A percentile compares a stretch with the other conserved stretches of the same genome.
Evolutionary conservation across 1,140 invertebrate genomes (phyloP).

Genomic region (Tetragonula clypearis): DNA sequence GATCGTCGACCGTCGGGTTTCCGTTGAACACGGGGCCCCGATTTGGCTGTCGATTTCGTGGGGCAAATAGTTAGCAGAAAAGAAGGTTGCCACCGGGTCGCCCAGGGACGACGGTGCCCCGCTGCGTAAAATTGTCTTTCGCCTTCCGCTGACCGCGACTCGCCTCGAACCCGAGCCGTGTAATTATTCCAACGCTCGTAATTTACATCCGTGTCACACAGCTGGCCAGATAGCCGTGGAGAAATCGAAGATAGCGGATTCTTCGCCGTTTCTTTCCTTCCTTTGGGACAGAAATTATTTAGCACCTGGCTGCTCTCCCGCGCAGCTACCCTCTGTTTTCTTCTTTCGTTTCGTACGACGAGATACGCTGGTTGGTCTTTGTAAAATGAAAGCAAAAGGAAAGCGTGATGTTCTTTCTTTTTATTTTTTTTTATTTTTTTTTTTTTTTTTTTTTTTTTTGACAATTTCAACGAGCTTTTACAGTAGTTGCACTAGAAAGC

Average conservation of each 20-base stretch:
- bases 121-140: conserved; percentile 82
- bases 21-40: conserved; percentile 43
- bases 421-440: no score
- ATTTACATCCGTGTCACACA: conserved; percentile 72
- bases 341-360: neutral
- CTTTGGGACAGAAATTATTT: conserved; percentile 59
- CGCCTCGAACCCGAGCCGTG: conserved; percentile 73
- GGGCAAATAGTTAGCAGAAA: conserved; percentile 73
- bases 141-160: conserved; percentile 77
- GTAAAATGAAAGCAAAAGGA: neutral
- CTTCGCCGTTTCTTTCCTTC: conserved; percentile 47
- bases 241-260: conserved; percentile 64
- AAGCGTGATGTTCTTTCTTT: neutral
- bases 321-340: neutral
- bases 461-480: neutral
- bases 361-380: neutral
- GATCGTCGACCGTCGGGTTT: conserved; percentile 68
- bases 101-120: conserved; percentile 70
- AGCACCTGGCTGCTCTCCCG: conserved; percentile 49
- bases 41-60: conserved; percentile 74
- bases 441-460: no score
- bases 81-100: conserved; percentile 71
- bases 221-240: conserved; percentile 51
- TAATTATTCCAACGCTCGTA: conserved; percentile 80
- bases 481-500: no score